Conservation (phyloP, 2,888 invertebrate species). For the Diarsia brunnea region DNA sequence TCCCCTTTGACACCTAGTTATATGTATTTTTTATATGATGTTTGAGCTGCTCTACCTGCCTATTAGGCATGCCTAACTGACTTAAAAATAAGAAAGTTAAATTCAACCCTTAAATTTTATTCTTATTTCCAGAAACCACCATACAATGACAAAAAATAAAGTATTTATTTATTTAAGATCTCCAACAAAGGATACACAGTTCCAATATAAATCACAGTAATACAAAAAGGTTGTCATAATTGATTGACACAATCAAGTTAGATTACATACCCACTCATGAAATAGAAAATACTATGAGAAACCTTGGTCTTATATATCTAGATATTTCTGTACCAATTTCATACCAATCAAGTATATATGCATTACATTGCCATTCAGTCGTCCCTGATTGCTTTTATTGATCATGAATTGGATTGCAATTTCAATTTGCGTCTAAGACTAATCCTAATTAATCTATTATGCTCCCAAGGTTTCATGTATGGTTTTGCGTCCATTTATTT, state of each 20-base stretch:
- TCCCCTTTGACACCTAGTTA: too few relatives aligned
- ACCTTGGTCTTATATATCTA: neutral
- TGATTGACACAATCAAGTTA: neutral
- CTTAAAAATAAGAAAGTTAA: too few relatives aligned
- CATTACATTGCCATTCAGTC: neutral
- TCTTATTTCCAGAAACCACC: too few relatives aligned
- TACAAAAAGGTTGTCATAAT: neutral
- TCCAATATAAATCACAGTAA: too few relatives aligned
- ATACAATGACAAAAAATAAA: too few relatives aligned
- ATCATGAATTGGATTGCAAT: conserved; percentile 19
- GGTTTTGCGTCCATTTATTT: neutral
- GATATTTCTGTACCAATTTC: conserved; percentile 7
- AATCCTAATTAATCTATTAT: neutral
- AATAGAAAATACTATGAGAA: neutral
- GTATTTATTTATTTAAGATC: too few relatives aligned
- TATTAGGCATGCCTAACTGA: too few relatives aligned
- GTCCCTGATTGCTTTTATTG: conserved; percentile 36
- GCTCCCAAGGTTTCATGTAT: neutral
- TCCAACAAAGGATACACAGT: too few relatives aligned
- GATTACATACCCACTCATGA: neutral
- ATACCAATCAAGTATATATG: conserved; percentile 10
- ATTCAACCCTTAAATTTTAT: too few relatives aligned
- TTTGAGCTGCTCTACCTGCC: too few relatives aligned
- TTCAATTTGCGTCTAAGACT: conserved; percentile 6
- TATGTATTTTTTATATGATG: too few relatives aligned